Evolutionary conservation across 2,888 invertebrate genomes (phyloP).

Genomic region (Amblyteles armatorius): DNA sequence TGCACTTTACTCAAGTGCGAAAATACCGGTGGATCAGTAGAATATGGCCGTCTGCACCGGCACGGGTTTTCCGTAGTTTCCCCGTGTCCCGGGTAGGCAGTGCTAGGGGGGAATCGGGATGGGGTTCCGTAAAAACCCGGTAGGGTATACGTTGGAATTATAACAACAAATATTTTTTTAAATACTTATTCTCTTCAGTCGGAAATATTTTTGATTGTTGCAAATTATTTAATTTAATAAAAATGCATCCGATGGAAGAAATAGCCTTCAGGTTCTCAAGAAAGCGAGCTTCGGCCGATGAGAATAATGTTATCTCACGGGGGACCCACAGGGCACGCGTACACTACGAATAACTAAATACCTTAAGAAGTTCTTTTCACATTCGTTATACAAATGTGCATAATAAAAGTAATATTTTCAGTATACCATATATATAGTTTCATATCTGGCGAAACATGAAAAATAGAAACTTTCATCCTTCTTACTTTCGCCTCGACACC

Average conservation of each 20-base stretch:
- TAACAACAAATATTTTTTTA: too few relatives aligned
- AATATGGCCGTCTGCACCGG: too few relatives aligned
- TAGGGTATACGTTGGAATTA: too few relatives aligned
- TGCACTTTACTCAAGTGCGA: too few relatives aligned
- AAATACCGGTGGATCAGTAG: too few relatives aligned
- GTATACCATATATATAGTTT: slow-evolving; percentile 47
- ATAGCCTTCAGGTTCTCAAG: neutral
- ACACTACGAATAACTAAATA: slow-evolving; percentile 14
- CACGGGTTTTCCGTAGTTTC: too few relatives aligned
- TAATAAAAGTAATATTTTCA: slow-evolving; percentile 56
- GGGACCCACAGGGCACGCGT: neutral
- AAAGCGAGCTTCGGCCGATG: neutral
- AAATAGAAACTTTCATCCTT: slow-evolving; percentile 67
- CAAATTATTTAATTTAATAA: neutral
- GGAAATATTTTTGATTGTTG: too few relatives aligned
- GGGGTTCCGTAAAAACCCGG: too few relatives aligned
- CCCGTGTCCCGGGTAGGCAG: too few relatives aligned
- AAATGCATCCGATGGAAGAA: neutral
- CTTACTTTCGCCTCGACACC: slow-evolving; percentile 67
- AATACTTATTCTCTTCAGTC: too few relatives aligned
- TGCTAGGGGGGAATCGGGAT: too few relatives aligned
- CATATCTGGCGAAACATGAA: slow-evolving; percentile 66
- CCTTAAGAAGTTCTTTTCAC: slow-evolving; percentile 14
- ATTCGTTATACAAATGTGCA: slow-evolving; percentile 32
- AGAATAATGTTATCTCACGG: neutral